Evolutionary conservation across 2,888 invertebrate species (phyloP).

Genomic region (Xanthia togata): DNA sequence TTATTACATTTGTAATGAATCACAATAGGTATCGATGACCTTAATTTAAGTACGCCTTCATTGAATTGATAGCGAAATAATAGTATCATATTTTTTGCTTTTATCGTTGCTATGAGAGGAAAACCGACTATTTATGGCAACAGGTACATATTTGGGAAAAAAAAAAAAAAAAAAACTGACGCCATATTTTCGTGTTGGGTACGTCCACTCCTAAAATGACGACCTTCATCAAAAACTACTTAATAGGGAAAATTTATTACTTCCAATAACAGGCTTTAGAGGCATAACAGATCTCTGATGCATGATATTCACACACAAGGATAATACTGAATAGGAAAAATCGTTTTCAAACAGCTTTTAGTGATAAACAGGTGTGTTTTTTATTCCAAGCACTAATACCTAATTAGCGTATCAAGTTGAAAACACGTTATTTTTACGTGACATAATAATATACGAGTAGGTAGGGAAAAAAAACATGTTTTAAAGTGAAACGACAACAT

Average conservation of each 20-base stretch:
- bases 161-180: background rate
- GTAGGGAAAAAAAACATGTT: background rate
- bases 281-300: background rate
- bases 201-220: conserved; percentile 3
- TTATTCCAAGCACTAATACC: background rate
- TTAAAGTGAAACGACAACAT: conserved; percentile 6
- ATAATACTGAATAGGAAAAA: conserved; percentile 25
- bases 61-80: conserved; percentile 43
- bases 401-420: conserved; percentile 23
- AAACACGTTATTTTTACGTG: conserved; percentile 35
- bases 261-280: background rate
- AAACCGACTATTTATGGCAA: conserved; percentile 14
- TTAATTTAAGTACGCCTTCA: conserved; percentile 43
- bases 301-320: conserved; percentile 3
- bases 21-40: conserved; percentile 40
- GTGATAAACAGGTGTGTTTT: conserved; percentile 6
- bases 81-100: conserved; percentile 17
- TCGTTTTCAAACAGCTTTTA: conserved; percentile 10
- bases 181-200: background rate
- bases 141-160: background rate
- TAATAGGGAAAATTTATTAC: background rate
- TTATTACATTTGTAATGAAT: conserved; percentile 58
- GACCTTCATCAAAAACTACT: background rate
- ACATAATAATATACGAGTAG: background rate
- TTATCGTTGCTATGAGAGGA: conserved; percentile 40